Conservation (phyloP, 2,113 vertebrate genomes). For the Notarius quadriscutis region DNA sequence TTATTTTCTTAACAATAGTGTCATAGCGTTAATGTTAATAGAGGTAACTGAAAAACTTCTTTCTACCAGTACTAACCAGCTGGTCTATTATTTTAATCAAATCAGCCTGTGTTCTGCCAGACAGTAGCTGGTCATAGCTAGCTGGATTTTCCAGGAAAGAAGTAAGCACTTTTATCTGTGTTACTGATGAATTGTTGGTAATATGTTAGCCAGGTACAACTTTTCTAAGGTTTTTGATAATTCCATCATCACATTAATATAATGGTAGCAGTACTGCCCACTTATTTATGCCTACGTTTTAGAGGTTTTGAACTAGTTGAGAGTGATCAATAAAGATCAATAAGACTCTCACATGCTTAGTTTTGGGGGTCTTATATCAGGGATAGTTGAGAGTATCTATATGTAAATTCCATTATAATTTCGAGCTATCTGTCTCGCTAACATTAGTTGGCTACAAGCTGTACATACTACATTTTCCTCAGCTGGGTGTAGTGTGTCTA, state of each 20-base stretch:
- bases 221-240: background rate
- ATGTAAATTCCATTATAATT: background rate
- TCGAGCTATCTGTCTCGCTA: background rate
- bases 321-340: no score
- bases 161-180: background rate
- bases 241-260: background rate
- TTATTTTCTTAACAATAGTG: background rate
- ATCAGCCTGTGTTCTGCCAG: background rate
- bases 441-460: background rate
- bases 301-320: background rate
- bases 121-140: background rate
- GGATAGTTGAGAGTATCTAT: background rate
- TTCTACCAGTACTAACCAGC: background rate
- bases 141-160: background rate
- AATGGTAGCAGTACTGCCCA: background rate
- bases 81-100: background rate
- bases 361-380: background rate
- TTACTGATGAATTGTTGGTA: background rate
- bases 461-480: background rate
- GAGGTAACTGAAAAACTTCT: background rate
- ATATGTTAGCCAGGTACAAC: background rate
- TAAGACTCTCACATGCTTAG: no score
- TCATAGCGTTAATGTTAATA: background rate
- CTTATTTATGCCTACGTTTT: background rate
- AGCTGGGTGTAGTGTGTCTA: background rate